phyloP scores from a whole-genome alignment of 64 coral and sea anemone genomes.

The Porites lutea region DNA sequence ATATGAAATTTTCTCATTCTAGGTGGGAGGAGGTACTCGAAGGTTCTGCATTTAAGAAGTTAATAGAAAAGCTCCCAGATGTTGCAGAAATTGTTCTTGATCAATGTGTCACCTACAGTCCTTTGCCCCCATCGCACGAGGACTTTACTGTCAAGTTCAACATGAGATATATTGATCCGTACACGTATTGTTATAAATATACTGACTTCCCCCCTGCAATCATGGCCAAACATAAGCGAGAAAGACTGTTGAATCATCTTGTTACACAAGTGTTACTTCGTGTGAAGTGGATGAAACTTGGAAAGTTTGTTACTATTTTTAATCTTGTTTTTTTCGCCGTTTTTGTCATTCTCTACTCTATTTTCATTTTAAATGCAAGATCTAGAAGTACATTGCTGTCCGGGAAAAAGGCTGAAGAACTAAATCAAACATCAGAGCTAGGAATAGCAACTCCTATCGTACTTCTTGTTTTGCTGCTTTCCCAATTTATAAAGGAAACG shows the following conservation, averaged over 20 bases:
- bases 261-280: constrained; percentile 65
- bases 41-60: constrained; percentile 25
- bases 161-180: constrained; percentile 50
- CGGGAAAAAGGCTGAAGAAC: constrained; percentile 15
- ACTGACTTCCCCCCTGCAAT: constrained; percentile 35
- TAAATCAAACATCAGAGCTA: background rate
- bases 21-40: constrained; percentile 70
- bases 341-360: constrained; percentile 64
- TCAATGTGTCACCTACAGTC: constrained; percentile 34
- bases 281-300: constrained; percentile 74
- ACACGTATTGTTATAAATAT: constrained; percentile 14
- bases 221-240: constrained; percentile 73
- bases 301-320: constrained; percentile 68
- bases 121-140: constrained; percentile 57
- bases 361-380: constrained; percentile 71
- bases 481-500: constrained; percentile 62
- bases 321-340: constrained; percentile 53
- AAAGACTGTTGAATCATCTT: constrained; percentile 72
- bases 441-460: background rate
- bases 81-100: constrained; percentile 81
- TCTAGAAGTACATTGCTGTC: constrained; percentile 43
- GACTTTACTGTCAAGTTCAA: constrained; percentile 76
- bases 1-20: constrained; percentile 45
- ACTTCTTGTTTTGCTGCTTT: constrained; percentile 20
- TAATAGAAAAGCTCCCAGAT: constrained; percentile 82